Conservation (phyloP, 1,140 invertebrate species). For the Rhynchophorus ferrugineus region DNA sequence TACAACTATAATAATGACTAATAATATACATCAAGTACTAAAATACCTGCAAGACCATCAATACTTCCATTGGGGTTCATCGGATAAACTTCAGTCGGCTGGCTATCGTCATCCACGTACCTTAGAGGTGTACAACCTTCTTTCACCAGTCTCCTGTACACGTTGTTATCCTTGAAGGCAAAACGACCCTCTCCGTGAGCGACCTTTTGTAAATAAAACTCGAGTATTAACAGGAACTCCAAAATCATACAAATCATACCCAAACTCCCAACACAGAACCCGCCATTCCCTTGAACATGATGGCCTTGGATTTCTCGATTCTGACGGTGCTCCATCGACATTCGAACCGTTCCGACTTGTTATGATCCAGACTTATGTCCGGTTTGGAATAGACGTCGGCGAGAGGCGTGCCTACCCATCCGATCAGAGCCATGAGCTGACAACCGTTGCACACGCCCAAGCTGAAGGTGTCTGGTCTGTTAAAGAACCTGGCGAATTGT, state of each 20-base stretch:
- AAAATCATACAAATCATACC: conserved; percentile 45
- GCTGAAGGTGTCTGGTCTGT: conserved; percentile 79
- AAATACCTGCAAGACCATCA: conserved; percentile 63
- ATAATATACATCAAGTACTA: neutral
- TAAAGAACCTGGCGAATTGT: conserved; percentile 68
- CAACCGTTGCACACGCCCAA: conserved; percentile 97
- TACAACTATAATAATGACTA: neutral
- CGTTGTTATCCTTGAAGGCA: conserved; percentile 46
- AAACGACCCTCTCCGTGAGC: conserved; percentile 93
- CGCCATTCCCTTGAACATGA: conserved; percentile 86
- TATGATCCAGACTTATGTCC: conserved; percentile 74
- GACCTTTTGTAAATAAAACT: conserved; percentile 8
- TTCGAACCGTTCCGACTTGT: conserved; percentile 82
- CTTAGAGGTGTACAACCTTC: conserved; percentile 65
- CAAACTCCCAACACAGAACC: conserved; percentile 81
- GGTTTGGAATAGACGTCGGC: conserved; percentile 39
- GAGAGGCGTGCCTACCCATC: conserved; percentile 53
- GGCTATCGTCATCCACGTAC: conserved; percentile 76
- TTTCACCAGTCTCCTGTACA: conserved; percentile 51
- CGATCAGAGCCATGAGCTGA: conserved; percentile 85
- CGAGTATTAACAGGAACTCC: neutral
- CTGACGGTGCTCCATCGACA: conserved; percentile 82
- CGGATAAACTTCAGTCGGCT: conserved; percentile 75
- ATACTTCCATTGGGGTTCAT: conserved; percentile 89
- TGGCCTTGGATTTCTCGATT: conserved; percentile 54